These are phyloP conservation scores for Cyanoramphus novaezelandiae DNA, from an alignment of 2,113 vertebrate genomes.

Conservation along the genomic window DNA sequence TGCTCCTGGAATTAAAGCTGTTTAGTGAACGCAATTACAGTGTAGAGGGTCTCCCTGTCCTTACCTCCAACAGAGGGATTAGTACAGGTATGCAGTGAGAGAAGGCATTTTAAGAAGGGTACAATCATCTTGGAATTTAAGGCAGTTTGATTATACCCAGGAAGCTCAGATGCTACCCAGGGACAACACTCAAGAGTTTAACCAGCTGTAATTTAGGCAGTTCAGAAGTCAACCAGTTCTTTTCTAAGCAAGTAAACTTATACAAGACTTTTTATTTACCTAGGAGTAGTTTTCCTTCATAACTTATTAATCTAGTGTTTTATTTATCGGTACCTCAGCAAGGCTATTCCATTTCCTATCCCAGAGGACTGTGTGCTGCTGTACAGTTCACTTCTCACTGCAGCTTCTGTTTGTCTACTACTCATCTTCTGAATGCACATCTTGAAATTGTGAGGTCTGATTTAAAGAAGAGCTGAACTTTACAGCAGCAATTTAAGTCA, in stretches of 20 bases:
- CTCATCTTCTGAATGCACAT: neutral
- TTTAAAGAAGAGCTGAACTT: slow-evolving; percentile 11
- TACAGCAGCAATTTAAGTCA: neutral
- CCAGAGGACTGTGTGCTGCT: neutral
- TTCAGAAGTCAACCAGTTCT: neutral
- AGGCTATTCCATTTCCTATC: neutral
- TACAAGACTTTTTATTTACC: neutral
- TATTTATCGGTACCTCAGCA: neutral
- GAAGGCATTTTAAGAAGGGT: neutral
- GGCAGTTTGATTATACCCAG: neutral
- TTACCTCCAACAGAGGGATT: neutral
- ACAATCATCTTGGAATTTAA: neutral
- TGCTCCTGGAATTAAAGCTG: neutral
- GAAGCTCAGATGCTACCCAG: neutral
- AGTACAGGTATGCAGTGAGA: neutral
- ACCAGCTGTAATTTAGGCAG: neutral
- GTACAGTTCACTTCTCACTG: neutral
- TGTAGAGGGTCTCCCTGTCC: neutral
- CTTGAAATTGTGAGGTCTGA: neutral
- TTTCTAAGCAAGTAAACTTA: neutral
- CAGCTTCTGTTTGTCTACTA: neutral
- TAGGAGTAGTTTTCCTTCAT: neutral
- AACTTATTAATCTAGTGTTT: neutral
- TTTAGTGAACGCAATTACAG: neutral
- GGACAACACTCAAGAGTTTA: neutral